Evolutionary conservation across 2,888 invertebrate genomes (phyloP).

Genomic region (Cephonodes hylas): DNA sequence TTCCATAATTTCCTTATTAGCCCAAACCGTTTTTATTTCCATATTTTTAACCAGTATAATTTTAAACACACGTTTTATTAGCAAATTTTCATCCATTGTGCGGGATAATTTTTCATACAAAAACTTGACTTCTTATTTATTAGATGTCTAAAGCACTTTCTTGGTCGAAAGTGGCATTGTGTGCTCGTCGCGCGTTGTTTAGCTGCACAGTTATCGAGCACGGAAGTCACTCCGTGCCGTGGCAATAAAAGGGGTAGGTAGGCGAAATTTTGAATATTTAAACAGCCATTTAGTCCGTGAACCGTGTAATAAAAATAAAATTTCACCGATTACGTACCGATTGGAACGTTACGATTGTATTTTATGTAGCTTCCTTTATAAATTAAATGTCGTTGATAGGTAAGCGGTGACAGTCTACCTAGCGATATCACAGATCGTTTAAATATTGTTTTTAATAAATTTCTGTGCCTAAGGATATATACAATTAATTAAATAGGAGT

Average conservation of each 20-base stretch:
- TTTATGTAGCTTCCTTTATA: constrained; percentile 51
- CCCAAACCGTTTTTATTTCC: too few species aligned
- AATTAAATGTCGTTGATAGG: not conserved
- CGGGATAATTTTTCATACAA: too few species aligned
- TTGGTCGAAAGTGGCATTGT: not conserved
- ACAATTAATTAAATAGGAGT: too few species aligned
- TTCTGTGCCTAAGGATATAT: not conserved
- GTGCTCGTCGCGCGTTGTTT: not conserved
- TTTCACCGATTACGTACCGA: constrained; percentile 47
- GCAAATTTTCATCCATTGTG: too few species aligned
- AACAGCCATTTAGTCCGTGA: constrained; percentile 37
- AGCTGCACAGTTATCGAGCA: constrained; percentile 26
- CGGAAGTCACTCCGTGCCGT: constrained; percentile 42
- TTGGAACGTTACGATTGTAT: constrained; percentile 45
- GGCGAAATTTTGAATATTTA: constrained; percentile 63
- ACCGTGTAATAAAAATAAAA: constrained; percentile 53
- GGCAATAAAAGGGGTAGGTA: constrained; percentile 65
- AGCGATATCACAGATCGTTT: not conserved
- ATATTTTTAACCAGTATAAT: too few species aligned
- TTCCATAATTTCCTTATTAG: too few species aligned
- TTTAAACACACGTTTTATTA: too few species aligned
- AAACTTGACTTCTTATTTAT: too few species aligned
- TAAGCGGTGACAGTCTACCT: not conserved
- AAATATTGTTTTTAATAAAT: not conserved
- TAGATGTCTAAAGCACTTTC: too few species aligned